A percentile compares a stretch with the other conserved stretches of the same genome.
These are phyloP conservation scores for Myopa testacea DNA, from an alignment of 2,888 invertebrate genomes.

Conservation along the genomic window DNA sequence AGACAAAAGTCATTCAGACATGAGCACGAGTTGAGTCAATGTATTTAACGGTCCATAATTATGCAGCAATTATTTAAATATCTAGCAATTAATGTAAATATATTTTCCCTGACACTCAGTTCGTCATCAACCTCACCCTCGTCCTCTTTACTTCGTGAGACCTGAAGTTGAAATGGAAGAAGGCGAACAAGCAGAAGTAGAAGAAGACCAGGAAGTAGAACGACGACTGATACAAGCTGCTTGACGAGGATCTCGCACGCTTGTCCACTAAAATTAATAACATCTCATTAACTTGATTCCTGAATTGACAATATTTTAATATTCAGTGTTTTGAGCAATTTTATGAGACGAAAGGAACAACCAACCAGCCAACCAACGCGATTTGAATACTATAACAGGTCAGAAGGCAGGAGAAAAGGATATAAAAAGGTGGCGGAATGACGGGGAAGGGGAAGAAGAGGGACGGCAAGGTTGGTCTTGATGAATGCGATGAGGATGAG, in stretches of 20 bases:
- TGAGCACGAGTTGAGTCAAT: background rate
- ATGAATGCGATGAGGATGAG: too few species aligned
- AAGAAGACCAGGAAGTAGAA: background rate
- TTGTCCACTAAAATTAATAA: slow-evolving; percentile 44
- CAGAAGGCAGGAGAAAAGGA: background rate
- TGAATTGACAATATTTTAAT: slow-evolving; percentile 34
- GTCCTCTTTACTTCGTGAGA: background rate
- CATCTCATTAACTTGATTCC: slow-evolving; percentile 43
- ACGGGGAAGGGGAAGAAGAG: background rate
- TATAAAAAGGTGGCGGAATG: background rate
- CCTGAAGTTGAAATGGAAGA: background rate
- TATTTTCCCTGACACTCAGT: too few species aligned
- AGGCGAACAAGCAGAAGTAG: background rate
- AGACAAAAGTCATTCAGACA: too few species aligned
- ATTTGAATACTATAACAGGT: slow-evolving; percentile 15
- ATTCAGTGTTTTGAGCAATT: slow-evolving; percentile 32
- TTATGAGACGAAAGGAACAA: slow-evolving; percentile 20
- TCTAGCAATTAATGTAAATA: background rate
- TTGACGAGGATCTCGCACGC: slow-evolving; percentile 30
- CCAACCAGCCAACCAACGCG: background rate
- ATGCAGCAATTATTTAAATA: slow-evolving; percentile 34
- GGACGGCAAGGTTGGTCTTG: background rate
- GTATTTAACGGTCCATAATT: slow-evolving; percentile 33
- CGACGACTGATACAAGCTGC: background rate
- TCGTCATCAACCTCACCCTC: too few species aligned